Evolutionary conservation across 2,113 vertebrate species (phyloP).

Genomic region (Melierax canorus): DNA sequence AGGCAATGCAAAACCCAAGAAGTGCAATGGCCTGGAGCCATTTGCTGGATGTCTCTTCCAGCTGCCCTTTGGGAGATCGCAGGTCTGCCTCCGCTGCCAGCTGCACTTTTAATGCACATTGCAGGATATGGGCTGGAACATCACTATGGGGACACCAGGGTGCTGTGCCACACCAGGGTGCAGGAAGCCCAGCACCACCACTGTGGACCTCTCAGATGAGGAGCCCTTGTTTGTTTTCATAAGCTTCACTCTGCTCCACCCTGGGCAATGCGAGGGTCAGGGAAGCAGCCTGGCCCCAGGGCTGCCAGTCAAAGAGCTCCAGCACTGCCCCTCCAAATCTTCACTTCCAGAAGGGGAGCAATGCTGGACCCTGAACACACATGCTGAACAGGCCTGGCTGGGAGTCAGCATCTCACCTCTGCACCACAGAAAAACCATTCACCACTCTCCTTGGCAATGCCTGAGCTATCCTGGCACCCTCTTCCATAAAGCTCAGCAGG

Average conservation of each 20-base stretch:
- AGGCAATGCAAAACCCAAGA: background rate
- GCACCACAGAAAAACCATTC: background rate
- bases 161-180: background rate
- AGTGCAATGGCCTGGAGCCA: background rate
- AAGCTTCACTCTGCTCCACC: background rate
- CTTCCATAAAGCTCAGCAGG: background rate
- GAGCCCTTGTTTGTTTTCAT: background rate
- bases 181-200: background rate
- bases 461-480: background rate
- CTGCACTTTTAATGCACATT: background rate
- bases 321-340: background rate
- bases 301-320: background rate
- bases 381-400: background rate
- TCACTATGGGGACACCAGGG: background rate
- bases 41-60: background rate
- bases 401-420: background rate
- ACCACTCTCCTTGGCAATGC: background rate
- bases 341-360: background rate
- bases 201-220: background rate
- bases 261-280: fast-evolving
- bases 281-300: background rate
- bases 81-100: background rate
- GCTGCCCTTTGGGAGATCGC: background rate
- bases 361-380: background rate
- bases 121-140: background rate